Evolutionary conservation across 2,113 vertebrate genomes (phyloP), one percentile per base, ranked within the genome.

Genomic region (Tamias sibiricus): DNA sequence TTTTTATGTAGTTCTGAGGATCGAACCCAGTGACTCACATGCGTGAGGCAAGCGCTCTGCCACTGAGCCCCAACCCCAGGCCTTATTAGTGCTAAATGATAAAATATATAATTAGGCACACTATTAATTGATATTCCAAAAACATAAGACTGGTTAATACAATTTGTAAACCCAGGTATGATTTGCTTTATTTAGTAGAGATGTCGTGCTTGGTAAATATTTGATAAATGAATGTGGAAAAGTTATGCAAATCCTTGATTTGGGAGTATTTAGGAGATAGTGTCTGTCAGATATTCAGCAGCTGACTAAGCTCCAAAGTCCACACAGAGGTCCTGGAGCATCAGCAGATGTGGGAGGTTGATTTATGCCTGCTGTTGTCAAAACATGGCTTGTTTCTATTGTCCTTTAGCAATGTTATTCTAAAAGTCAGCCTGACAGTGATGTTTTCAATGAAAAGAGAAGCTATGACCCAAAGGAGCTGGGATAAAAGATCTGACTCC

Each of bases 371-470:
- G 28, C 47, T 42, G 4, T 42, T 49, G 3, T 82, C 74, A 92
- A 75, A 69, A 64, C 9, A 30, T 76, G 68, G 74, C 26, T 89
- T 57, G 84, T 74, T 69, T 91, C 87, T 72, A 82, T 42, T 62
- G 79, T 57, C 52, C 52, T 72, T 84, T n/a, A 93, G 11, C 42
- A 62, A 54, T 4, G 8, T 54, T 71, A 94, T 49, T 74, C 10
- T 30, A 72, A 91, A 95, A 96, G 68, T 86, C 9, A 32, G 35
- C 59, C 80, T 77, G 44, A 44, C 59, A 77, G 59, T 81, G 83
- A 57, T 64, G 54, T 83, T 95, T 26, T 82, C 66, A 87, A 42
- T 54, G 76, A 93, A 85, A 88, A 91, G 66, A 80, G 30, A 94
- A 47, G 44, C 66, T 66, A 26, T 20, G 40, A 42, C n/a, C 13